Conservation (phyloP, 2,888 invertebrate species). For the Anarsia innoxiella region DNA sequence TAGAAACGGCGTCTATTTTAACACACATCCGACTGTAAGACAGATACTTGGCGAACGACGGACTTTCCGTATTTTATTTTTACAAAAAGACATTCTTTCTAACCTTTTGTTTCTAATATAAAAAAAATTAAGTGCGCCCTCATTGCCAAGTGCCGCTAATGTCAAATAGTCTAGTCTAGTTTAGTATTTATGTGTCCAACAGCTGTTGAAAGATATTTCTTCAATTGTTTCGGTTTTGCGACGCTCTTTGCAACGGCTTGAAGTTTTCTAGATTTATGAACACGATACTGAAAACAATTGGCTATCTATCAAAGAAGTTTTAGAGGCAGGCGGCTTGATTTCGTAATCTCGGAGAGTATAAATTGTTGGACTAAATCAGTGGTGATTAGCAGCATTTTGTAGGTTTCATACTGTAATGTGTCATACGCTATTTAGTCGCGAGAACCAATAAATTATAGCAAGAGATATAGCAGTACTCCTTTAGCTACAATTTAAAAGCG, state of each 20-base stretch:
- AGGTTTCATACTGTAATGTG: no score
- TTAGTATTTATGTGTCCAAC: conserved; percentile 15
- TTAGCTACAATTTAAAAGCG: no score
- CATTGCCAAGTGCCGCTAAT: conserved; percentile 27
- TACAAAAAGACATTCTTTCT: conserved; percentile 43
- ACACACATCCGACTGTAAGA: conserved; percentile 47
- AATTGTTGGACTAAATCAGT: conserved; percentile 3
- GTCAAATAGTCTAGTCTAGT: conserved; percentile 19
- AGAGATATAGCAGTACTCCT: no score
- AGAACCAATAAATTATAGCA: not conserved
- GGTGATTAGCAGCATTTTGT: not conserved
- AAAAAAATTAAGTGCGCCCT: conserved; percentile 23
- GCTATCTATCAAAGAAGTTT: conserved; percentile 3
- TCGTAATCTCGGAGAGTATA: conserved; percentile 5
- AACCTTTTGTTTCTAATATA: conserved; percentile 55
- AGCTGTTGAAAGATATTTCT: conserved; percentile 18
- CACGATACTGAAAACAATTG: conserved; percentile 3
- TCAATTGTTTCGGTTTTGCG: no score
- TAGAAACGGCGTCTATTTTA: conserved; percentile 52
- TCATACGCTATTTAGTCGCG: no score
- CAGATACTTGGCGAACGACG: conserved; percentile 63
- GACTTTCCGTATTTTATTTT: conserved; percentile 63
- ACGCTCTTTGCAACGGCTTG: not conserved
- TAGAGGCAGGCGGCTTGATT: conserved; percentile 1
- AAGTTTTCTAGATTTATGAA: conserved; percentile 4